Conservation (phyloP, 2,113 vertebrate species). For the Spea multiplicata region DNA sequence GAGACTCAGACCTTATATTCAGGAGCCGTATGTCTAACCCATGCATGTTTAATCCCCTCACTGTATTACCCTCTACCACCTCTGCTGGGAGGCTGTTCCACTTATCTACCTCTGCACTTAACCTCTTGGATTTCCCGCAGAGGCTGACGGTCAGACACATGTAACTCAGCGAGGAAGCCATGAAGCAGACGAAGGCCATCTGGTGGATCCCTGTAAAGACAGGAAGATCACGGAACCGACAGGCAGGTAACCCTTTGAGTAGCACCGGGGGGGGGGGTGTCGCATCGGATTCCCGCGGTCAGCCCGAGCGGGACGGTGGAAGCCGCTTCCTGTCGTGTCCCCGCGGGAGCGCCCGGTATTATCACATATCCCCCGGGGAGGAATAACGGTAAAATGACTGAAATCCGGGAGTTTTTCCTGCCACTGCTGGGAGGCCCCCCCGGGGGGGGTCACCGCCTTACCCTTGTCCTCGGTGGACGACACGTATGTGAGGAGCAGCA, state of each 20-base stretch:
- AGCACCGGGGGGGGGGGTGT: neutral
- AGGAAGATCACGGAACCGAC: neutral
- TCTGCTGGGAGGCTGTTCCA: too few species aligned
- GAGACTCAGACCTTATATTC: too few species aligned
- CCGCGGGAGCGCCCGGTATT: neutral
- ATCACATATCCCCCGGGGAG: neutral
- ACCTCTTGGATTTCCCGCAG: conserved; percentile 80
- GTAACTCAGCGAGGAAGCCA: conserved; percentile 77
- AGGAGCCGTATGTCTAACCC: too few species aligned
- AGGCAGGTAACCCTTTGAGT: neutral
- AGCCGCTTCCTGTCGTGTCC: neutral
- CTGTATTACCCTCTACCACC: too few species aligned
- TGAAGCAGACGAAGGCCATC: conserved; percentile 81
- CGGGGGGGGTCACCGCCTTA: conserved; percentile 58
- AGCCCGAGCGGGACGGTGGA: neutral
- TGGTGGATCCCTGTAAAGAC: conserved; percentile 77
- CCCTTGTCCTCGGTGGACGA: conserved; percentile 85
- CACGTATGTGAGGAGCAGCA: conserved; percentile 89
- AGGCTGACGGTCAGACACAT: conserved; percentile 86
- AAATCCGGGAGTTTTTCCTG: too few species aligned
- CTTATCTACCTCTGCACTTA: conserved; percentile 72
- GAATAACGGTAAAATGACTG: too few species aligned
- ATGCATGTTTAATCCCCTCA: too few species aligned
- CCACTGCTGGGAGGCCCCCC: too few species aligned
- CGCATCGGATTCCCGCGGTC: neutral